These are phyloP conservation scores for Biston betularia DNA, from an alignment of 2,888 invertebrate species.

Conservation along the genomic window DNA sequence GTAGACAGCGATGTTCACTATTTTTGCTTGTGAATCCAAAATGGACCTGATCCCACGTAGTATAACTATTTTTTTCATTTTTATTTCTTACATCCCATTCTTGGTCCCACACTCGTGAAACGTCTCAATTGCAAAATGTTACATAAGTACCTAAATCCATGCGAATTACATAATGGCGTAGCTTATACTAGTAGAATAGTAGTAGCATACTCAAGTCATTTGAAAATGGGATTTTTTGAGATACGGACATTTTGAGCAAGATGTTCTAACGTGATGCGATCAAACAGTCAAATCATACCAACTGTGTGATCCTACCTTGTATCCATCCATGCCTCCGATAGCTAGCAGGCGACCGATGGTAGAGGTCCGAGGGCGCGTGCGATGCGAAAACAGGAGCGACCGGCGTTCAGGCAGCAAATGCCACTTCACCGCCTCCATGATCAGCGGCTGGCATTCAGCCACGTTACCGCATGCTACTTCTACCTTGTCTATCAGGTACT, in stretches of 20 bases:
- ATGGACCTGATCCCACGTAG: too few species aligned
- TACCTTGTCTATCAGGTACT: slow-evolving; percentile 96
- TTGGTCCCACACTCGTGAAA: too few species aligned
- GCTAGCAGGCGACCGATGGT: slow-evolving; percentile 95
- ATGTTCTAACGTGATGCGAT: background rate
- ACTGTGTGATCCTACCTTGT: slow-evolving; percentile 85
- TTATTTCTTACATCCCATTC: too few species aligned
- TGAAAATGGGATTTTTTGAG: too few species aligned
- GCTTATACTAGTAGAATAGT: too few species aligned
- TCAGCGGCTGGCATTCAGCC: slow-evolving; percentile 92
- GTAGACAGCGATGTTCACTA: too few species aligned
- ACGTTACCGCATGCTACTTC: slow-evolving; percentile 89
- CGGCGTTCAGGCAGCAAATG: slow-evolving; percentile 95
- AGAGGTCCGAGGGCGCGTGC: slow-evolving; percentile 96
- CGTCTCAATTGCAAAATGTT: too few species aligned
- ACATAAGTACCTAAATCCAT: too few species aligned
- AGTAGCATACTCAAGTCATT: too few species aligned
- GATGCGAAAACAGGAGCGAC: slow-evolving; percentile 90
- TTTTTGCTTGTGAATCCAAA: too few species aligned
- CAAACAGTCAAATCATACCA: background rate
- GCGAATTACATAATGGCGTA: too few species aligned
- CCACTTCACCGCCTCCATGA: slow-evolving; percentile 98
- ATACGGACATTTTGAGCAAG: background rate
- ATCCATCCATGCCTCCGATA: slow-evolving; percentile 97
- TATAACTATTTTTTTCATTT: too few species aligned